A percentile compares a stretch with the other conserved stretches of the same genome.
Conservation (phyloP, 2,113 vertebrate genomes). For the Desmodus rotundus region DNA sequence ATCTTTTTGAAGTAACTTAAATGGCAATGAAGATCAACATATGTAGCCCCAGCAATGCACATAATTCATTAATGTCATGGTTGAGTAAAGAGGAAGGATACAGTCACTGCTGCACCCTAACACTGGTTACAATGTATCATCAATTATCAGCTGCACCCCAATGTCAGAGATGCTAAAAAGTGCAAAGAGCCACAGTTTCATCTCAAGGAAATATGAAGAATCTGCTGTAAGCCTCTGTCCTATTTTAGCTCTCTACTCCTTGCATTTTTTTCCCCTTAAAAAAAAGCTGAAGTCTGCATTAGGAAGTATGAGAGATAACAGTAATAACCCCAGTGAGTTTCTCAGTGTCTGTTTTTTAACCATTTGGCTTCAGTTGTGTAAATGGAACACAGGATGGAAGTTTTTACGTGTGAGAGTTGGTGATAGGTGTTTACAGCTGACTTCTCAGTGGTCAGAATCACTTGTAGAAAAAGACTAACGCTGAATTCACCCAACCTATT, state of each 20-base stretch:
- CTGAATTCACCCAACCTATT: neutral
- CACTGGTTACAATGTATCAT: accelerated
- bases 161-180: neutral
- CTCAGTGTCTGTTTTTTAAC: neutral
- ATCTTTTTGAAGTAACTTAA: conserved; percentile 24
- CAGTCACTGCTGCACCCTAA: neutral
- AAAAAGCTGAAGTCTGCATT: neutral
- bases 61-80: neutral
- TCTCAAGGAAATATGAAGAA: neutral
- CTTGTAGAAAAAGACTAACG: neutral
- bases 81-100: neutral
- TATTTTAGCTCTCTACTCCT: neutral
- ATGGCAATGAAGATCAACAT: neutral
- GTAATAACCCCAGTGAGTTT: neutral
- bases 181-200: neutral
- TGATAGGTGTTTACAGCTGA: neutral
- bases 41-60: neutral
- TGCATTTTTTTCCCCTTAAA: neutral
- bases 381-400: neutral
- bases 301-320: neutral
- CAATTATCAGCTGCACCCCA: neutral
- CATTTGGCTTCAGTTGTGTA: neutral
- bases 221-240: neutral
- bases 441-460: neutral
- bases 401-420: neutral